Evolutionary conservation across 2,113 vertebrate genomes (phyloP).

Genomic region (Syrmaticus mikado): DNA sequence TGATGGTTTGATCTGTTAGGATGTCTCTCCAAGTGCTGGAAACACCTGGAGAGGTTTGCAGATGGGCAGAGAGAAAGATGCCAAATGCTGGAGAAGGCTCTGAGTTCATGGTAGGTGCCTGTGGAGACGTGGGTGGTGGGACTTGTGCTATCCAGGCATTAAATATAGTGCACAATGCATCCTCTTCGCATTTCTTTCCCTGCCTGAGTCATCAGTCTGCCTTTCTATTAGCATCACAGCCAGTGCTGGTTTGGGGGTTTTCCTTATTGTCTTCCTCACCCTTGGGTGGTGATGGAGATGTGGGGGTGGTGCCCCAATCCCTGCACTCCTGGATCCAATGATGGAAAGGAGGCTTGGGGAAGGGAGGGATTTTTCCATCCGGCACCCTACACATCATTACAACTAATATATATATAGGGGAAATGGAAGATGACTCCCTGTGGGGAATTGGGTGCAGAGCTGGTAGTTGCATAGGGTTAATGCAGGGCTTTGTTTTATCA

Average conservation of each 20-base stretch:
- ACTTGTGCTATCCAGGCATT: not conserved
- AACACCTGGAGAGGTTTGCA: not conserved
- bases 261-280: not conserved
- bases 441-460: not conserved
- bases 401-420: not conserved
- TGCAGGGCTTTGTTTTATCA: not conserved
- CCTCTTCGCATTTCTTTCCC: not conserved
- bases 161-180: not conserved
- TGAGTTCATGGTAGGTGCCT: not conserved
- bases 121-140: not conserved
- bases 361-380: not conserved
- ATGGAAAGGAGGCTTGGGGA: not conserved
- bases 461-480: not conserved
- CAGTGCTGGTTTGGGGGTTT: not conserved
- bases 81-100: not conserved
- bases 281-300: not conserved
- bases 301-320: fast-evolving
- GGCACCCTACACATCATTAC: not conserved
- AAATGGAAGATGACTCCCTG: not conserved
- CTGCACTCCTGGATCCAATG: not conserved
- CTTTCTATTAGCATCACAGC: not conserved
- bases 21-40: not conserved
- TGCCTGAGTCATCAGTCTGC: slow-evolving; percentile 6
- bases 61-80: not conserved
- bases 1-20: not conserved